Percentiles rank a stretch among this genome's conserved stretches.
Conservation (phyloP, 2,113 vertebrate genomes). For the Pelecanoides urinatrix region DNA sequence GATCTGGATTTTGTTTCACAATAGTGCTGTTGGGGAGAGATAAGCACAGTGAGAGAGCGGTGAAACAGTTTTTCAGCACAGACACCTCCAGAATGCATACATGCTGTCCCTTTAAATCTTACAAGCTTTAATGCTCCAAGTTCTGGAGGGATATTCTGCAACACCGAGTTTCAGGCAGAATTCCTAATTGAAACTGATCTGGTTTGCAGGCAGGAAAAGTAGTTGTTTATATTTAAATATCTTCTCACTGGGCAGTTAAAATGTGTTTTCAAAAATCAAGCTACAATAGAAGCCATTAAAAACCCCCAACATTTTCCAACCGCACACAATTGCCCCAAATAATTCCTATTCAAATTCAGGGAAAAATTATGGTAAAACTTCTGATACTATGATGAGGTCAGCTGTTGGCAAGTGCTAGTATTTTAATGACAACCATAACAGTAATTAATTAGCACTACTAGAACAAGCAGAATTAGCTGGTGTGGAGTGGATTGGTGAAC, state of each 20-base stretch:
- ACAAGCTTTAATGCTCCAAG: background rate
- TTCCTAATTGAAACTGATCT: conserved; percentile 30
- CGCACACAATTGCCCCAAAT: background rate
- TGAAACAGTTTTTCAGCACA: background rate
- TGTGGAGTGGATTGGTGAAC: background rate
- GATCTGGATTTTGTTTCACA: conserved; percentile 40
- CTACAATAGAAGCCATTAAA: conserved; percentile 32
- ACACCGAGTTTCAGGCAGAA: background rate
- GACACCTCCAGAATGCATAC: background rate
- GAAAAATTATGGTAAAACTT: background rate
- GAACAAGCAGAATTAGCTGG: background rate
- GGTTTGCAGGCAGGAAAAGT: conserved; percentile 18
- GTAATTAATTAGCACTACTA: background rate
- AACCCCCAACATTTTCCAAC: conserved; percentile 5
- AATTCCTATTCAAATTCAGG: conserved; percentile 41
- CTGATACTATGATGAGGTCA: conserved; percentile 6
- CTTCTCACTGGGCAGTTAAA: background rate
- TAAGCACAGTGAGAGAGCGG: background rate
- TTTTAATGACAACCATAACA: conserved; percentile 27
- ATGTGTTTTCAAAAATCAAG: conserved; percentile 11
- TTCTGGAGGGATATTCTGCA: background rate
- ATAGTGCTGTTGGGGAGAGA: conserved; percentile 7
- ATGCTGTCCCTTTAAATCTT: conserved; percentile 10
- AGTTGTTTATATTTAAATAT: conserved; percentile 10
- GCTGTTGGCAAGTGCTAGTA: background rate